Conservation (phyloP, 2,888 invertebrate species). For the Tridacna gigas region DNA sequence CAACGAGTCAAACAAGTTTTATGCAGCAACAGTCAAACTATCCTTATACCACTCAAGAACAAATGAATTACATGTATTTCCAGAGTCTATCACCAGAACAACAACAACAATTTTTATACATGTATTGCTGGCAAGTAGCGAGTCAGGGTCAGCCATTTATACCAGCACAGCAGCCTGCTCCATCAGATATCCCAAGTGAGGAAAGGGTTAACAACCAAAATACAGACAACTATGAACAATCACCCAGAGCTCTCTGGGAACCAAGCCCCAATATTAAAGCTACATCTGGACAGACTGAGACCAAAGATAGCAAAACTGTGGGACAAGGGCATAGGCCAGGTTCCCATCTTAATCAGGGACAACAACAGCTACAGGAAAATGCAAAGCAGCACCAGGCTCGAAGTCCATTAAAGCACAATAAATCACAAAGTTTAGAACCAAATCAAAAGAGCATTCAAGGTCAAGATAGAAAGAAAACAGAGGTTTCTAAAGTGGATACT, state of each 20-base stretch:
- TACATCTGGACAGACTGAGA: neutral
- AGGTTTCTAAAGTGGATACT: neutral
- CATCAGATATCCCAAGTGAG: too few species aligned
- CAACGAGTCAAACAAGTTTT: neutral
- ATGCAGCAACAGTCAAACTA: too few species aligned
- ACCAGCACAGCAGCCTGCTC: neutral
- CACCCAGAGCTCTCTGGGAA: neutral
- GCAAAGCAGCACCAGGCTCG: too few species aligned
- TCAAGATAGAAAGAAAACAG: neutral
- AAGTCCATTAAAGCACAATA: too few species aligned
- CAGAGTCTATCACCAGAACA: slow-evolving; percentile 1
- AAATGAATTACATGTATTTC: neutral
- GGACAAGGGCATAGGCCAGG: too few species aligned
- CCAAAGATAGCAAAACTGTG: too few species aligned
- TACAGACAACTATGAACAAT: too few species aligned
- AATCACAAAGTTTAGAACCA: neutral
- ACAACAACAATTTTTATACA: neutral
- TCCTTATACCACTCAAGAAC: neutral
- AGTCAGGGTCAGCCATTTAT: too few species aligned
- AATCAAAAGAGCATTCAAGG: neutral
- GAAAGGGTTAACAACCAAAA: too few species aligned
- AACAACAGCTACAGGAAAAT: too few species aligned
- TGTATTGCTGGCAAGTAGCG: slow-evolving; percentile 11
- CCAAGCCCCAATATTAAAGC: neutral
- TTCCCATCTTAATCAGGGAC: too few species aligned